Percentiles rank a stretch among this genome's conserved stretches.
phyloP scores from a whole-genome alignment of 2,888 invertebrate species.

The Idaea biselata region DNA sequence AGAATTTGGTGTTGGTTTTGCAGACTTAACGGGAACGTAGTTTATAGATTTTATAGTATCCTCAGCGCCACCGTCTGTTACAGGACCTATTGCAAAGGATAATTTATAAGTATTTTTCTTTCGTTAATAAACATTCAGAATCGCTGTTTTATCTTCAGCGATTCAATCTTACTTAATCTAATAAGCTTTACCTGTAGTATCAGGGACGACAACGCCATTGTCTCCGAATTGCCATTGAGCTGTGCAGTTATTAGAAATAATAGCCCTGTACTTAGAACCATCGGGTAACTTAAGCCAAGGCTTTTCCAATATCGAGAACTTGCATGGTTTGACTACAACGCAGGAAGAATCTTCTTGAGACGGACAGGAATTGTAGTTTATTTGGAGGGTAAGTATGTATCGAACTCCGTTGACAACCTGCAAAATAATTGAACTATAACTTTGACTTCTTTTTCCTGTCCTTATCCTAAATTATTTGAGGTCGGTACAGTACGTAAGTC shows the following conservation, averaged over 20 bases:
- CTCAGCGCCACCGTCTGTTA: constrained; percentile 33
- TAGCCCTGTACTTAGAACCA: constrained; percentile 81
- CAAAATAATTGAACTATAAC: constrained; percentile 26
- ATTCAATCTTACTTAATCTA: background rate
- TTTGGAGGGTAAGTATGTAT: constrained; percentile 76
- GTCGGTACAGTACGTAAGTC: background rate
- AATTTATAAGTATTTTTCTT: constrained; percentile 4
- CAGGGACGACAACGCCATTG: constrained; percentile 52
- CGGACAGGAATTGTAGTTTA: constrained; percentile 73
- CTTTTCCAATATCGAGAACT: constrained; percentile 82
- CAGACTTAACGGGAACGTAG: constrained; percentile 49
- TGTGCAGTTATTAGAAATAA: constrained; percentile 85
- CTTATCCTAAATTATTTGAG: background rate
- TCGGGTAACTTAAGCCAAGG: constrained; percentile 82
- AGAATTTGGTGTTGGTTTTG: constrained; percentile 43
- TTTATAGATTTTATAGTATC: constrained; percentile 57
- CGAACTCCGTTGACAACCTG: constrained; percentile 83
- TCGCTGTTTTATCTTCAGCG: constrained; percentile 15
- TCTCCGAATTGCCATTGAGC: constrained; percentile 74
- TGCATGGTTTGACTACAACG: constrained; percentile 71
- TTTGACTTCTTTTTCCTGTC: constrained; percentile 4
- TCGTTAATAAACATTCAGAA: constrained; percentile 19
- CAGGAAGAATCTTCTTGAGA: constrained; percentile 45
- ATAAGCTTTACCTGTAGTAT: constrained; percentile 9
- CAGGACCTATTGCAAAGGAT: background rate